Conservation (phyloP, 2,113 vertebrate genomes). For the Ovis aries region ARS-UI_Ramb_v3.0 NC_056060.1:52726001-52726500, state of each 20-base stretch:
- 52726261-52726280: not conserved
- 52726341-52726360: not conserved
- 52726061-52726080: not conserved
- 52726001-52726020: not conserved
- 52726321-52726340: not conserved
- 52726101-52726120: not conserved
- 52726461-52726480: not conserved
- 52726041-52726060: conserved; percentile 36
- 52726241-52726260: not conserved
- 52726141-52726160: not conserved
- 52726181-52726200: not conserved
- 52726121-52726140: not conserved
- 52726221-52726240: not conserved
- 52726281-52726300: not conserved
- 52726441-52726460: not conserved
- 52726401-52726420: not conserved
- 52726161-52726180: not conserved
- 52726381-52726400: not conserved
- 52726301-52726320: not conserved
- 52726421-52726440: not conserved
- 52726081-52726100: conserved; percentile 23
- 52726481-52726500: not conserved
- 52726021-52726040: conserved; percentile 39
- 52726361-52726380: not conserved
- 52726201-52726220: not conserved